A percentile compares a stretch with the other conserved stretches of the same genome.
Conservation (phyloP, 2,888 invertebrate species). For the Nemurella pictetii region DNA sequence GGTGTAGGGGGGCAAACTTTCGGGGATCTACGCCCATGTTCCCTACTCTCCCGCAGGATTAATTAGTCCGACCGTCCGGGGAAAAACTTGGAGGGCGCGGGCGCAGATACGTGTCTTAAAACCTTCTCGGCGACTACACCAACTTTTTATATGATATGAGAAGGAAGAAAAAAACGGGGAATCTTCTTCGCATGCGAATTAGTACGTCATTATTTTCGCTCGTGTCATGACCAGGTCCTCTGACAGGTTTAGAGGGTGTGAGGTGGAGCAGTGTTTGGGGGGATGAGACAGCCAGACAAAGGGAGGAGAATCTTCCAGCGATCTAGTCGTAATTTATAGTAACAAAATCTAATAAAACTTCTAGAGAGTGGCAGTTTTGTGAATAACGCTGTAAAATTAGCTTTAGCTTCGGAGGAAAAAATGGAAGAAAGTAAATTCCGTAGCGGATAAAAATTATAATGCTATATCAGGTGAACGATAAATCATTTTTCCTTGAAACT, state of each 20-base stretch:
- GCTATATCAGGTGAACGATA: neutral
- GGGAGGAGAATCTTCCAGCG: neutral
- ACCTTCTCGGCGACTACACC: neutral
- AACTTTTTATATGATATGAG: neutral
- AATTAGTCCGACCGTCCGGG: neutral
- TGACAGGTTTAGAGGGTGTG: neutral
- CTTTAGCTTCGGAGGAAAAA: neutral
- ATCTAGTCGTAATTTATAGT: slow-evolving; percentile 22
- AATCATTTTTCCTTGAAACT: slow-evolving; percentile 15
- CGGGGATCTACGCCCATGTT: neutral
- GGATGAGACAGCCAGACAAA: neutral
- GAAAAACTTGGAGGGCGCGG: neutral
- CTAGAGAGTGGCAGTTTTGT: slow-evolving; percentile 1
- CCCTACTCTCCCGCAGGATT: neutral
- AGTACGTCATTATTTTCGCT: neutral
- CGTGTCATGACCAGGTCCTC: neutral
- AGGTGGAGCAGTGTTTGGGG: neutral
- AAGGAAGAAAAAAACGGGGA: neutral
- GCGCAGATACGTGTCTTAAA: neutral
- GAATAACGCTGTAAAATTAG: slow-evolving; percentile 22
- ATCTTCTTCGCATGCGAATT: neutral
- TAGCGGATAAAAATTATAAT: neutral
- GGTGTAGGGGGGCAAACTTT: neutral
- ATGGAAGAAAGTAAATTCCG: neutral
- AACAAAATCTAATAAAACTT: slow-evolving; percentile 21